Evolutionary conservation across 2,797 vertebrate genomes (phyloP), one percentile per base, ranked within the genome.

Genomic region (Propithecus deckenii): DNA sequence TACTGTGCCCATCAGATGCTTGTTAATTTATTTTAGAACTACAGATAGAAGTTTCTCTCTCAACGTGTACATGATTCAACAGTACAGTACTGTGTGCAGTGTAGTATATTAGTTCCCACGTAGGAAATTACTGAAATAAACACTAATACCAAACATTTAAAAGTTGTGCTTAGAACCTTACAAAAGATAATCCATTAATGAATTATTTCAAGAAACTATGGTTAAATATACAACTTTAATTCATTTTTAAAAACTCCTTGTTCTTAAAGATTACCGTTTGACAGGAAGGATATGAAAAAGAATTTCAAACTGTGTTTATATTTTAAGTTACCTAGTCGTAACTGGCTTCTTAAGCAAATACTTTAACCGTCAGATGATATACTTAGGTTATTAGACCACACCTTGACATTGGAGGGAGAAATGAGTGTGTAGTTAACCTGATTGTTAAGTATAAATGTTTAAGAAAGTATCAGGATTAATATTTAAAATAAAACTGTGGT

Each of bases 81-180:
- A 85, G 30, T 59, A 32, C 18, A 61, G 0, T 28, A 15, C 35
- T 84, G 43, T 88, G 15, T 57, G 28, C 72, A 76, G 3, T 61
- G 13, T 38, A 52, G 25, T 72, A 20, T 9, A 65, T 7, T 75
- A 46, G 67, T 89, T 74, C 57, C 11, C 30, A 32, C 2, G 25
- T 22, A 83, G 71, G 17, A 89, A 89, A 71, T 80, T 65, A 85
- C 59, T 81, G 43, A 75, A 81, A 46, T 86, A 88, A 91, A 74
- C 55, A 87, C 22, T 48, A 59, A 80, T 30, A 57, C 59, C 92
- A 93, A 61, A 20, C 25, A 86, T 91, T 89, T 74, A 55, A 61
- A 86, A 23, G 38, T 87, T 94, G 92, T 92, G 25, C 78, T 92
- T 91, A 90, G 48, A 87, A 90, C 69, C 69, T 95, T 80, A 46